A percentile compares a stretch with the other conserved stretches of the same genome.
Evolutionary conservation across 2,113 vertebrate genomes (phyloP).

Genomic region (Chloropsis cyanopogon): DNA sequence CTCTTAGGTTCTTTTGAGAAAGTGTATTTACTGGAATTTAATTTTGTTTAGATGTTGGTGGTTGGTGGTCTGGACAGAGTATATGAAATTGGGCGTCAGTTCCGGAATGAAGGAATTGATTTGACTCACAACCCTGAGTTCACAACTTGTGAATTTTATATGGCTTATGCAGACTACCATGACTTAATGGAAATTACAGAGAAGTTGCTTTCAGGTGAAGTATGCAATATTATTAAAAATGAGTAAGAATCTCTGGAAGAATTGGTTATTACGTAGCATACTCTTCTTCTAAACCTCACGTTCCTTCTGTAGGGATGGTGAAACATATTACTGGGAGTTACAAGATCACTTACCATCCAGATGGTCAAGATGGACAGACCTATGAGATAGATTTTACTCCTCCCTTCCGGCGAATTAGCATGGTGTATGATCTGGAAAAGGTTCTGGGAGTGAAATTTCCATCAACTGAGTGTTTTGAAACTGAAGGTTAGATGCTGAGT

Average conservation of each 20-base stretch:
- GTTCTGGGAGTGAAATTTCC: slow-evolving; percentile 87
- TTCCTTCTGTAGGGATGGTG: slow-evolving; percentile 86
- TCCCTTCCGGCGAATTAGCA: slow-evolving; percentile 89
- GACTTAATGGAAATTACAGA: slow-evolving; percentile 98
- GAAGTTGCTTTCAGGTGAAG: slow-evolving; percentile 88
- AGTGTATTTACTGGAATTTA: background rate
- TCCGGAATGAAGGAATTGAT: slow-evolving; percentile 98
- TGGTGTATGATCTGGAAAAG: slow-evolving; percentile 90
- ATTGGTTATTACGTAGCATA: background rate
- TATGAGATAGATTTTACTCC: slow-evolving; percentile 93
- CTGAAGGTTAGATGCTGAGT: slow-evolving; percentile 71
- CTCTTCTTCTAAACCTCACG: background rate
- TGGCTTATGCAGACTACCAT: slow-evolving; percentile 97
- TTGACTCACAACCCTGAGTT: slow-evolving; percentile 98
- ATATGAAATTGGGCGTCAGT: slow-evolving; percentile 96
- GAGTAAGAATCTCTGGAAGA: background rate
- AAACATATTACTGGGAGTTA: slow-evolving; percentile 89
- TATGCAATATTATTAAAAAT: background rate
- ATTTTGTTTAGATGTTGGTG: slow-evolving; percentile 87
- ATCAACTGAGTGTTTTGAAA: slow-evolving; percentile 74
- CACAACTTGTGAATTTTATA: slow-evolving; percentile 98
- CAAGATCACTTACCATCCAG: slow-evolving; percentile 90
- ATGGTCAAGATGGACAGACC: slow-evolving; percentile 86
- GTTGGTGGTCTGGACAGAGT: slow-evolving; percentile 96
- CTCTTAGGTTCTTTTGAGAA: background rate